A percentile compares a stretch with the other conserved stretches of the same genome.
These are phyloP conservation scores for Schizopygopsis malacanthus DNA, from an alignment of 2,797 vertebrate species.

Conservation along the genomic window DNA sequence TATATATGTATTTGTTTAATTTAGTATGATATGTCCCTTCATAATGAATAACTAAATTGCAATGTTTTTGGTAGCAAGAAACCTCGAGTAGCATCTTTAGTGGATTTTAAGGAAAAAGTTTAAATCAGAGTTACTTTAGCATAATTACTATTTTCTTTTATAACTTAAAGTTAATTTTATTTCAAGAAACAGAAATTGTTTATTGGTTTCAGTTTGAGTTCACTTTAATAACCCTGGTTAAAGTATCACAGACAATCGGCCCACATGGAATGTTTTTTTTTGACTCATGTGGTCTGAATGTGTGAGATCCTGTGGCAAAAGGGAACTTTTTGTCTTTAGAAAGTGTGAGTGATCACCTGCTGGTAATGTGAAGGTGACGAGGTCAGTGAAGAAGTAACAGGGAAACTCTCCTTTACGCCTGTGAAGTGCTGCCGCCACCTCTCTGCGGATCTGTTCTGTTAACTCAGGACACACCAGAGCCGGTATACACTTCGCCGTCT, in stretches of 20 bases:
- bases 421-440: constrained; percentile 93
- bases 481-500: constrained; percentile 96
- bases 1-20: not conserved
- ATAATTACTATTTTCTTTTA: not conserved
- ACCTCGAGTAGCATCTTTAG: not conserved
- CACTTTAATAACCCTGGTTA: not conserved
- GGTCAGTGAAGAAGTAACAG: constrained; percentile 96
- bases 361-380: constrained; percentile 95
- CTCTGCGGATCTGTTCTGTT: constrained; percentile 95
- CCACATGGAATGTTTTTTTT: too few species aligned
- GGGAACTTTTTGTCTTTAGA: not conserved
- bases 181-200: not conserved
- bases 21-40: not conserved
- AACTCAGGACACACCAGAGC: constrained; percentile 97
- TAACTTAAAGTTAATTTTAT: not conserved
- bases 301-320: not conserved
- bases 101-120: not conserved
- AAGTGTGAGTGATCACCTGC: constrained; percentile 81
- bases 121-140: not conserved
- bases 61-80: not conserved
- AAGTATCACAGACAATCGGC: not conserved
- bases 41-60: not conserved
- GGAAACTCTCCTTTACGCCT: constrained; percentile 97
- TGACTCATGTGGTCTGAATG: not conserved
- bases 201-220: not conserved